Evolutionary conservation across 2,797 vertebrate genomes (phyloP).

Genomic region (Xiphophorus birchmanni): DNA sequence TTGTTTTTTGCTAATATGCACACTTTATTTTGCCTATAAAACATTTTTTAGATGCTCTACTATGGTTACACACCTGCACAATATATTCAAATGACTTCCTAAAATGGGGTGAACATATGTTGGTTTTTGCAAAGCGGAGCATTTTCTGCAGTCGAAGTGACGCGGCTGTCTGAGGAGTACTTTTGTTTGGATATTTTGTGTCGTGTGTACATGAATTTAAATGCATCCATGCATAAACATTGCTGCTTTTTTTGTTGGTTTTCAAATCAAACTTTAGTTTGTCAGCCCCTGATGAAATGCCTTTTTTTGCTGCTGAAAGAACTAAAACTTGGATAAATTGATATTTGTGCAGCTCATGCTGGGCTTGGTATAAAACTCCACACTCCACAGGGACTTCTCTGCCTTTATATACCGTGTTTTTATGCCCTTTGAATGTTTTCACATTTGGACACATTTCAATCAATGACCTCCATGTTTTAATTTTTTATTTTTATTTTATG

Average conservation of each 20-base stretch:
- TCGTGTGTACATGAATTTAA: conserved; percentile 63
- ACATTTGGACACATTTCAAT: neutral
- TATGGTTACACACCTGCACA: conserved; percentile 81
- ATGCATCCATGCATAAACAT: conserved; percentile 68
- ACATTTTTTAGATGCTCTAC: conserved; percentile 79
- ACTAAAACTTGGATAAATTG: conserved; percentile 53
- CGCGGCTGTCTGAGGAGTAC: conserved; percentile 52
- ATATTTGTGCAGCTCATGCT: conserved; percentile 54
- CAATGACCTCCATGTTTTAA: neutral
- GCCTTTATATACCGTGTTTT: conserved; percentile 52
- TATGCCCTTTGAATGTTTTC: neutral
- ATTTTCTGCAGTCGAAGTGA: conserved; percentile 40
- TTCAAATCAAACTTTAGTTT: conserved; percentile 67
- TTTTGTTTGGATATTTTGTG: conserved; percentile 76
- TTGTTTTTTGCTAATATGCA: conserved; percentile 73
- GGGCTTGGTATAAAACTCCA: conserved; percentile 59
- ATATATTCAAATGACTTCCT: conserved; percentile 80
- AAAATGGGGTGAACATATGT: conserved; percentile 41
- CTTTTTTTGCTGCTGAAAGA: conserved; percentile 76
- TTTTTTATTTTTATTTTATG: neutral
- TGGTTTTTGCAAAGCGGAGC: conserved; percentile 32
- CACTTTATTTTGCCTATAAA: conserved; percentile 73
- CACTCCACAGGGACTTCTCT: conserved; percentile 63
- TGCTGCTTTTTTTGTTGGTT: conserved; percentile 80
- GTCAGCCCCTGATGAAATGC: conserved; percentile 75